Base-by-base conservation (phyloP, 1,140 invertebrate species). In the Megathymus violae region DNA sequence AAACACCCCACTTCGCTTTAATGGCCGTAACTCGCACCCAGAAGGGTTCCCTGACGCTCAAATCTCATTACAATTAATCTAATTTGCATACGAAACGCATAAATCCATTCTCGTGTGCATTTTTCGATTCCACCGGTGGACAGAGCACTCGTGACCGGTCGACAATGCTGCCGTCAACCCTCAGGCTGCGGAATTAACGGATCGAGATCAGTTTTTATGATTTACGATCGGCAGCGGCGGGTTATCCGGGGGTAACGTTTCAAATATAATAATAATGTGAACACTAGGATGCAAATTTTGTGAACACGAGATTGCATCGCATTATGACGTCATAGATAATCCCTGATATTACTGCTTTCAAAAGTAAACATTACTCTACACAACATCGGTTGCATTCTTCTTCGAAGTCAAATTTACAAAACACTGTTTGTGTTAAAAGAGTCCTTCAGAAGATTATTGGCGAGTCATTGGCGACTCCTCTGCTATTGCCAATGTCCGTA, bases 31-130 rank as follows among this genome's bases (percentile, higher is more conserved):
- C 41, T 71, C 61, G 47, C 52, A 27, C 56, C 48, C 40, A 15
- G 51, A 58, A 71, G 25, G 56, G 68, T 50, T 10, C 61, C 50
- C 71, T n/a, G n/a, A n/a, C 58, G 63, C 74, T 72, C 70, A 74
- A 77, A 84, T 82, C 75, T 83, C 71, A 71, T 76, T 79, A 82
- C 74, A 82, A 86, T 86, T 85, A 84, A 75, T 50, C 68, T 43
- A 46, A 84, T 86, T 81, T 84, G 78, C 83, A 86, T 86, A 74
- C 48, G 58, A 59, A 73, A 80, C 50, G 50, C 66, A 82, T 83
- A 74, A 74, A 82, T 85, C 82, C 80, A 19, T 52, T 50, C 52
- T 61, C 67, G 71, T 71, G 71, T 69, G 63, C 73, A 68, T 71
- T 80, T 77, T 74, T 71, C 61, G 68, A 73, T 54, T 69, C 62